Conservation (phyloP, 1,140 invertebrate genomes). For the Planococcus citri region DNA sequence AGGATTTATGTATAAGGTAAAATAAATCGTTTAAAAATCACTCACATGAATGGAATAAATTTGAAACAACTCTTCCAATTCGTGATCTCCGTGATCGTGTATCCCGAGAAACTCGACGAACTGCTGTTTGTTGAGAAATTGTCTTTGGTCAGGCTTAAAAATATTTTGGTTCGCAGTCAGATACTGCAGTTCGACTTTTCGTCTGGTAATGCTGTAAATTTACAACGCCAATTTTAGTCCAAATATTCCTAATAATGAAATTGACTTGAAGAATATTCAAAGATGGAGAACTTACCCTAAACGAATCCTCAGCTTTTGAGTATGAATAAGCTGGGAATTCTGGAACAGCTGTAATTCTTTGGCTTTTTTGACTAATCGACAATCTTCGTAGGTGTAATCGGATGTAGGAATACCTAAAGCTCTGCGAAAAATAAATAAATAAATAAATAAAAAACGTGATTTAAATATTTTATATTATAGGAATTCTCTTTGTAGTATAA, state of each 20-base stretch:
- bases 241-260: not conserved
- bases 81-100: not conserved
- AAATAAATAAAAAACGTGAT: not conserved
- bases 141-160: not conserved
- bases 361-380: constrained; percentile 66
- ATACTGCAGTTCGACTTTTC: not conserved
- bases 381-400: constrained; percentile 90
- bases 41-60: not conserved
- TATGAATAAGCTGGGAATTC: constrained; percentile 58
- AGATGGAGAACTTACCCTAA: constrained; percentile 43
- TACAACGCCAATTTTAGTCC: too few relatives aligned
- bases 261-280: not conserved
- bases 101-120: not conserved
- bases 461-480: not conserved
- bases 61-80: not conserved
- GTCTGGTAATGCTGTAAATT: not conserved
- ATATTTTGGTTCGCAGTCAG: not conserved
- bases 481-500: not conserved
- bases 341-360: constrained; percentile 65
- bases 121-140: not conserved
- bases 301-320: constrained; percentile 55
- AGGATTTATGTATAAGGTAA: not conserved
- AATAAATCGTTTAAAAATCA: not conserved
- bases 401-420: constrained; percentile 67
- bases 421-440: constrained; percentile 40